A percentile compares a stretch with the other conserved stretches of the same genome.
These are phyloP conservation scores for Drosophila picticornis DNA, from an alignment of 2,888 invertebrate genomes.

Conservation along the genomic window DNA sequence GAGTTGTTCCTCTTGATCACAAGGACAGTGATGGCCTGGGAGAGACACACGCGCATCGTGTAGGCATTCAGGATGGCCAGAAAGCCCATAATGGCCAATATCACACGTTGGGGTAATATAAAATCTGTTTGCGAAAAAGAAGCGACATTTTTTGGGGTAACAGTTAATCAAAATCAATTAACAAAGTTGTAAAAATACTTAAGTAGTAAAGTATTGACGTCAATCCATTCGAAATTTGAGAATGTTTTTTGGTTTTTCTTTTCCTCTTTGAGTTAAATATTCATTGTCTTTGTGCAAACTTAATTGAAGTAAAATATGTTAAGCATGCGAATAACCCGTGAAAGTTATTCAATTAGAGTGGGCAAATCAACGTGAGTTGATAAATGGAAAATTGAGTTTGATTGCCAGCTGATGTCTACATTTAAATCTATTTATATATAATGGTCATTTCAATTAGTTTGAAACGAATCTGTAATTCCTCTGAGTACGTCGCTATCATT, in stretches of 20 bases:
- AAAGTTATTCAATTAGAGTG: conserved; percentile 61
- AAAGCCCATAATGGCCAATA: conserved; percentile 90
- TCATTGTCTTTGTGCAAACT: conserved; percentile 11
- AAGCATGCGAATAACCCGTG: conserved; percentile 64
- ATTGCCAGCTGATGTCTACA: conserved; percentile 41
- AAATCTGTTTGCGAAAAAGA: conserved; percentile 70
- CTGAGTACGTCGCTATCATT: conserved; percentile 27
- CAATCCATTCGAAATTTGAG: conserved; percentile 34
- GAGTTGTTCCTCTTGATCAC: conserved; percentile 84
- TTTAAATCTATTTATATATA: conserved; percentile 9
- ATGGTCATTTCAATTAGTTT: conserved; percentile 16
- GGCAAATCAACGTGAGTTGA: conserved; percentile 63
- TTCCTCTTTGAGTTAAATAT: not conserved
- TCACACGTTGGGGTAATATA: conserved; percentile 87
- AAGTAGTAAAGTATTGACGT: conserved; percentile 34
- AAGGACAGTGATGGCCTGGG: conserved; percentile 90
- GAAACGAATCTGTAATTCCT: conserved; percentile 16
- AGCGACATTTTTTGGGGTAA: conserved; percentile 2
- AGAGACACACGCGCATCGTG: conserved; percentile 90
- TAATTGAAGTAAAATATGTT: conserved; percentile 40
- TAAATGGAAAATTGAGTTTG: conserved; percentile 65
- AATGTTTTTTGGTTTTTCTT: not conserved
- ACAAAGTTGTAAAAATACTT: conserved; percentile 10
- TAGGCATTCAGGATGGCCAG: conserved; percentile 90
- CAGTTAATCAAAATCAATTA: conserved; percentile 6